Conservation (phyloP, 2,888 invertebrate genomes). For the Pseudococcus viburni region DNA sequence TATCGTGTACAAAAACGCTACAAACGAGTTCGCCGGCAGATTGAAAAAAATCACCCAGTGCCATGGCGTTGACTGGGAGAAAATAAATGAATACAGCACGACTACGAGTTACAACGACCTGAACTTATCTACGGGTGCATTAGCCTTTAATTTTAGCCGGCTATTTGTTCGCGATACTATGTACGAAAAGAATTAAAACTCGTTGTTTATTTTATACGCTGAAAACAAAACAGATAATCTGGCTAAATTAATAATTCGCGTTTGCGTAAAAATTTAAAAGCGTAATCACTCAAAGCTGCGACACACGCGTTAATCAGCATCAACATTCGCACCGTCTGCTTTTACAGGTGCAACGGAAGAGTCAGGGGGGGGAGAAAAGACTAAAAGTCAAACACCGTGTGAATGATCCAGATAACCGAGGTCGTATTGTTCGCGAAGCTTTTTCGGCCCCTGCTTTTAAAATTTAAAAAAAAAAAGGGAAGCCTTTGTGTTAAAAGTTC, state of each 20-base stretch:
- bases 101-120: neutral
- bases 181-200: conserved; percentile 1
- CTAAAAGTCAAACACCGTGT: conserved; percentile 33
- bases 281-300: conserved; percentile 24
- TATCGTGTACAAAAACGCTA: neutral
- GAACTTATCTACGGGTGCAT: neutral
- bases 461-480: conserved; percentile 45
- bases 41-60: neutral
- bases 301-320: conserved; percentile 34
- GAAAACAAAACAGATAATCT: conserved; percentile 12
- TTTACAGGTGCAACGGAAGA: neutral
- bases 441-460: neutral
- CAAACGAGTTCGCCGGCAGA: neutral
- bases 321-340: neutral
- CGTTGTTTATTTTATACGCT: neutral
- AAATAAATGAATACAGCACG: neutral
- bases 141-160: conserved; percentile 16
- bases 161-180: neutral
- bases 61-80: neutral
- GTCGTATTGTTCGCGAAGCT: conserved; percentile 18
- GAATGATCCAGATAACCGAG: conserved; percentile 49
- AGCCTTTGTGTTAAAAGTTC: conserved; percentile 50
- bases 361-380: neutral
- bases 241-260: conserved; percentile 18
- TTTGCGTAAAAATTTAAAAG: conserved; percentile 17